These are phyloP conservation scores for Drosophila incognita DNA, from an alignment of 2,888 invertebrate genomes.

Conservation along the genomic window DNA sequence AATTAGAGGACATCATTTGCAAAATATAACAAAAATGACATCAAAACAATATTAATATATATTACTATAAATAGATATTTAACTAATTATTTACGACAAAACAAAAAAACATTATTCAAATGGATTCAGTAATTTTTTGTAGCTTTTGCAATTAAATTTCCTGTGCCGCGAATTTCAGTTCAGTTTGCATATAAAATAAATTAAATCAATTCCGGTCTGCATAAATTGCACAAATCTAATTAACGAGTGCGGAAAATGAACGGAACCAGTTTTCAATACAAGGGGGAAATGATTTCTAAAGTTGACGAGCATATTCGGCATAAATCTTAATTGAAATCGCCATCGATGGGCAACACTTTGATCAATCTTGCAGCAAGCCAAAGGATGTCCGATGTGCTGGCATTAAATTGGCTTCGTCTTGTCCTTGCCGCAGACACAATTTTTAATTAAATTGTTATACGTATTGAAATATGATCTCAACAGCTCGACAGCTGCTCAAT, in stretches of 20 bases:
- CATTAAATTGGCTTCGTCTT: not conserved
- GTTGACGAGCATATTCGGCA: slow-evolving; percentile 3
- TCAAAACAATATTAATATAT: not conserved
- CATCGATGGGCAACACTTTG: slow-evolving; percentile 27
- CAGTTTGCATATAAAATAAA: slow-evolving; percentile 45
- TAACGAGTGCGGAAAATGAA: slow-evolving; percentile 25
- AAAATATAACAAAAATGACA: not conserved
- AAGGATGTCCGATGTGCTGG: slow-evolving; percentile 32
- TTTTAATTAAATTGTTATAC: slow-evolving; percentile 56
- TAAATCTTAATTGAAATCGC: slow-evolving; percentile 15
- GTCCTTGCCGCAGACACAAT: slow-evolving; percentile 21
- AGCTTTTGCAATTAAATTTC: slow-evolving; percentile 49
- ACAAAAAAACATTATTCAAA: slow-evolving; percentile 7
- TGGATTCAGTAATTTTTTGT: slow-evolving; percentile 4
- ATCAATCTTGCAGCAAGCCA: slow-evolving; percentile 27
- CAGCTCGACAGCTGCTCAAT: slow-evolving; percentile 32
- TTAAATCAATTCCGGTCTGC: slow-evolving; percentile 37
- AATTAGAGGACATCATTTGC: not conserved
- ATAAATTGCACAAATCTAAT: slow-evolving; percentile 50
- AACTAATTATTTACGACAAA: not conserved
- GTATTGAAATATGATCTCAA: slow-evolving; percentile 28
- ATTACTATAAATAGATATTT: not conserved
- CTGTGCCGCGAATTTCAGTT: slow-evolving; percentile 39
- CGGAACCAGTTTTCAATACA: slow-evolving; percentile 3
- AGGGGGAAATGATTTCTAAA: slow-evolving; percentile 5